Evolutionary conservation across 2,888 invertebrate species (phyloP), one percentile per base, ranked within the genome.

Genomic region (Dendrolimus pini): DNA sequence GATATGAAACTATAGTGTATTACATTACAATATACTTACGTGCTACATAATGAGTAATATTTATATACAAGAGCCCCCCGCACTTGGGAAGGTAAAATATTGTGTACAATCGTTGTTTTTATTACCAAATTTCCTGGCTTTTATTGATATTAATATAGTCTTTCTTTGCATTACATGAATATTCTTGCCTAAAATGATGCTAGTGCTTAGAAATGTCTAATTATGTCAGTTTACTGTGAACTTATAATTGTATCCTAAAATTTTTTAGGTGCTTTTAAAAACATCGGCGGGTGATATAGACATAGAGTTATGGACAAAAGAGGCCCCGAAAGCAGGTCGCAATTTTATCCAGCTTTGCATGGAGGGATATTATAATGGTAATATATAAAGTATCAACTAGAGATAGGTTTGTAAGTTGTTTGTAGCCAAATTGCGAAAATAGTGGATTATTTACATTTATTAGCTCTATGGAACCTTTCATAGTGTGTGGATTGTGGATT

Each of bases 221-320:
- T 58, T 52, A 54, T 18, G 41, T 14, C 53, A 55, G 41, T 52
- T 55, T 9, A 7, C 9, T 9, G 9, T 52, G 12, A 10, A 8
- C 7, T 53, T 60, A 42, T 57, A 65, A 55, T 41, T 59, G 68
- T 57, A 60, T 18, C 18, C 0, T 3, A 30, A 6, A 30, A 30
- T 3, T 3, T 83, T 83, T 14, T 72, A 98, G 98, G 97, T 99
- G 52, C 87, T 98, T 6, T 76, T 99, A 57, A 95, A 95, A 80
- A 99, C 99, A 3, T 93, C 96, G 53, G 96, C 96, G 0, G 99
- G 99, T 7, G 99, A 99, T 72, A 97, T 99, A 63, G 99, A 99
- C 72, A 94, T 99, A 62, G 99, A 99, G 83, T 87, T 99, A 77
- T 99, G 99, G 99, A 94, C 98, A 0, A 97, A 97, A 77, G 99